Conservation (phyloP, 2,797 vertebrate genomes). For the Neosalanx taihuensis region DNA sequence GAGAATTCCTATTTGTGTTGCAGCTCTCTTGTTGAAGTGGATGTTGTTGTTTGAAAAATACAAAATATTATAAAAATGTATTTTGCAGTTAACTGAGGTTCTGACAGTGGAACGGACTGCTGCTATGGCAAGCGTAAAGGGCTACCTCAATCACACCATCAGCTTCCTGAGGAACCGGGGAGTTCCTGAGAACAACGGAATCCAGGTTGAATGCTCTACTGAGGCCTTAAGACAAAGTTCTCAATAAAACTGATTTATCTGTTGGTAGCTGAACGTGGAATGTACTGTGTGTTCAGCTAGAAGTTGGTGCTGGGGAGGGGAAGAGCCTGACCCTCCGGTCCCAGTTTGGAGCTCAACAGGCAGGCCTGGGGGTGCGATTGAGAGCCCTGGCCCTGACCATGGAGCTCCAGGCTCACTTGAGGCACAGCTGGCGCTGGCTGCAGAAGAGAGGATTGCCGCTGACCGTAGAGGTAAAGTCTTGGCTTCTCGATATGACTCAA, state of each 20-base stretch:
- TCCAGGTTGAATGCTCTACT: slow-evolving; percentile 64
- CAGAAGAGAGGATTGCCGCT: slow-evolving; percentile 64
- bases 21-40: not conserved
- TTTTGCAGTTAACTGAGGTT: slow-evolving; percentile 69
- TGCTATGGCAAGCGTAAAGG: slow-evolving; percentile 54
- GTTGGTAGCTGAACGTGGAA: not conserved
- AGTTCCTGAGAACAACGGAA: slow-evolving; percentile 64
- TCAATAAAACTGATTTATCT: no score
- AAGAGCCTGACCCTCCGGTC: slow-evolving; percentile 58
- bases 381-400: slow-evolving; percentile 49
- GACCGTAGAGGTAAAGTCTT: slow-evolving; percentile 59
- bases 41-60: not conserved
- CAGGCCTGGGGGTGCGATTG: slow-evolving; percentile 52
- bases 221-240: not conserved
- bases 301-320: slow-evolving; percentile 51
- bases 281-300: slow-evolving; percentile 48
- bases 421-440: slow-evolving; percentile 70
- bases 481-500: not conserved
- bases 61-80: not conserved
- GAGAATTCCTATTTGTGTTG: not conserved
- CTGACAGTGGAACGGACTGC: slow-evolving; percentile 55
- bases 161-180: slow-evolving; percentile 61
- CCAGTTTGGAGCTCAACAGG: slow-evolving; percentile 58
- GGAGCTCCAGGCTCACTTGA: slow-evolving; percentile 63
- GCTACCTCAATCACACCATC: slow-evolving; percentile 70